Conservation (phyloP, 2,113 vertebrate genomes). For the Coptodon rendalli region DNA sequence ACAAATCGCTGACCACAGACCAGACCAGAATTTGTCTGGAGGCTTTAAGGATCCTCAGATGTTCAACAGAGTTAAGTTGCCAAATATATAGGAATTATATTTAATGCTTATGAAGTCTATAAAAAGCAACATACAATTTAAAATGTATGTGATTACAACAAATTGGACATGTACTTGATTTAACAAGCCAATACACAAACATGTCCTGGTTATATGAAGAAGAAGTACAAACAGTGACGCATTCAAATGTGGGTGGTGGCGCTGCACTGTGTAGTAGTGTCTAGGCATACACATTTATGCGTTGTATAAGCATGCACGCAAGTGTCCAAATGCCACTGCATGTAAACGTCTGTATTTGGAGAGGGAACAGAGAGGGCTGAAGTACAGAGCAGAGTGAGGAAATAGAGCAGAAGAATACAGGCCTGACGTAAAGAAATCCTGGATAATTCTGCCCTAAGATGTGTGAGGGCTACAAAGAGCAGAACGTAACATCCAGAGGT, state of each 20-base stretch:
- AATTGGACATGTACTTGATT: not conserved
- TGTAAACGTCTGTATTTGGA: not conserved
- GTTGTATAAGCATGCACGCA: not conserved
- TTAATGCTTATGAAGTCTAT: not conserved
- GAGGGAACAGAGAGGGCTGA: slow-evolving; percentile 19
- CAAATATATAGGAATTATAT: not conserved
- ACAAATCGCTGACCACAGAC: slow-evolving; percentile 3
- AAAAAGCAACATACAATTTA: not conserved
- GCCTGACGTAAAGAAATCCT: slow-evolving; percentile 57
- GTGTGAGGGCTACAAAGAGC: slow-evolving; percentile 43
- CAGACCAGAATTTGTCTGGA: slow-evolving; percentile 14
- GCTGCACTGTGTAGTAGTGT: not conserved
- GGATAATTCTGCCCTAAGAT: slow-evolving; percentile 61
- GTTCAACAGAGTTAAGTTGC: not conserved
- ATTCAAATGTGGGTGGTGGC: not conserved
- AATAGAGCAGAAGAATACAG: slow-evolving; percentile 72
- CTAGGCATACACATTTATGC: not conserved
- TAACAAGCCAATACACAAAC: not conserved
- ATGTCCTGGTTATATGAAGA: not conserved
- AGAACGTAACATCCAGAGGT: slow-evolving; percentile 65
- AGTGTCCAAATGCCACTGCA: slow-evolving; percentile 3
- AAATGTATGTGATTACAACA: not conserved
- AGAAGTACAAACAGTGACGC: not conserved
- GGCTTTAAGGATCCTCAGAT: not conserved
- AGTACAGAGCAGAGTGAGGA: slow-evolving; percentile 40